Evolutionary conservation across 2,888 invertebrate species (phyloP), one percentile per base, ranked within the genome.

Genomic region (Hypomecis atomaria): DNA sequence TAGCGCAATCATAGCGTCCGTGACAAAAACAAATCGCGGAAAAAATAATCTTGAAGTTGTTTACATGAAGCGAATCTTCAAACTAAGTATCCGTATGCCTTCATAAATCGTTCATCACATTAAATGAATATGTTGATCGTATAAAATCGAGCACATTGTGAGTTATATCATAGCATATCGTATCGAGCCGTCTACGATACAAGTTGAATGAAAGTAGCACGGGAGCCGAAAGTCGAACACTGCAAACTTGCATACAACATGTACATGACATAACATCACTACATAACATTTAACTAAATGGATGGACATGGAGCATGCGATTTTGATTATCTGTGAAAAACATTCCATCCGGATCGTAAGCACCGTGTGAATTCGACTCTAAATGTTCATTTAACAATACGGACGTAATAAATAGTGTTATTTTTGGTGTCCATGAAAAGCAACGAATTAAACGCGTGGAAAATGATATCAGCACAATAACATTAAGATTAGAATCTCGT

Each of bases 251-350:
- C 72, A 73, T 69, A 66, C 34, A 53, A 62, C 59, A 13, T 13
- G 52, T 64, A 71, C 72, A 77, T 79, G 76, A 79, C 70, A 78
- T 79, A 79, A 82, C 75, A 64, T 67, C 74, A 49, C 49, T 11
- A 47, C 47, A 60, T 52, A 59, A 55, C 56, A 60, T 59, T 53
- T 13, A 64, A 37, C 52, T 48, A 65, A 54, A 61, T 49, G 36
- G 36, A 5, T 40, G 11, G 37, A 44, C 53, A 70, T 71, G 64
- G 3, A 64, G 44, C 69, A 59, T 57, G 63, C 66, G 61, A 69
- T 69, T 67, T 59, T 45, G 56, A 60, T 62, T 61, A 61, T 66
- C 61, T 54, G 60, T 55, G 58, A 58, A 65, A 65, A 66, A 66
- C 44, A 61, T 61, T 67, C 54, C 64, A 66, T 71, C 67, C 69